Base-by-base conservation (phyloP, 2,797 vertebrate species). In the Macroramphosus scolopax region DNA sequence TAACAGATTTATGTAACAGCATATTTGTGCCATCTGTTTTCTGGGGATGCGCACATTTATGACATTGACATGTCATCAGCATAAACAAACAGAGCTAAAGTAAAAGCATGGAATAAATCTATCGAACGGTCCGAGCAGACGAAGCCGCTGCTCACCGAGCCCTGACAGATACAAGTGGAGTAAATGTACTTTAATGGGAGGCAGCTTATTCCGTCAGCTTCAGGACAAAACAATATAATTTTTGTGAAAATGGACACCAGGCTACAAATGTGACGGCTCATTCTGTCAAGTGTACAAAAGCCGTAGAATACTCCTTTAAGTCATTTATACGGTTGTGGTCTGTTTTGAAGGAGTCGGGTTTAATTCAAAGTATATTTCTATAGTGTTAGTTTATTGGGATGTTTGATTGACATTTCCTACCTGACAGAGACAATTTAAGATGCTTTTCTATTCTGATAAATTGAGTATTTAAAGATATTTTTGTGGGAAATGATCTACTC, bases 121-220 rank as follows among this genome's bases (percentile, higher is more conserved):
- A 26, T 17, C 16, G 16, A 72, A 44, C 15, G 26, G 53, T 17
- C 39, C 24, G 12, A 58, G n/a, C 14, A 42, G 36, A 59, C 17
- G 22, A 28, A 42, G 14, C 18, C 17, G 13, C n/a, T 1, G 4
- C 3, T 9, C 15, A 7, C 6, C 0, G 4, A 20, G 22, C 22
- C 36, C 29, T 40, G 58, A 30, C 42, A 31, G 38, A 26, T 26
- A 54, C 8, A 17, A 5, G 26, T 10, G 10, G 9, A 57, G 58
- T 39, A 17, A 43, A 47, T 48, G 42, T 24, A 9, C 17, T 35
- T 24, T 33, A 44, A 44, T 39, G 16, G 37, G 46, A 35, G 16
- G 18, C 17, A 3, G 9, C 43, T 51, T 50, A 32, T 40, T 40
- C 26, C 43, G 26, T 54, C 37, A 35, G 28, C 28, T 33, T 26